Evolutionary conservation across 2,797 vertebrate species (phyloP).

Genomic region (Sebastes minor): DNA sequence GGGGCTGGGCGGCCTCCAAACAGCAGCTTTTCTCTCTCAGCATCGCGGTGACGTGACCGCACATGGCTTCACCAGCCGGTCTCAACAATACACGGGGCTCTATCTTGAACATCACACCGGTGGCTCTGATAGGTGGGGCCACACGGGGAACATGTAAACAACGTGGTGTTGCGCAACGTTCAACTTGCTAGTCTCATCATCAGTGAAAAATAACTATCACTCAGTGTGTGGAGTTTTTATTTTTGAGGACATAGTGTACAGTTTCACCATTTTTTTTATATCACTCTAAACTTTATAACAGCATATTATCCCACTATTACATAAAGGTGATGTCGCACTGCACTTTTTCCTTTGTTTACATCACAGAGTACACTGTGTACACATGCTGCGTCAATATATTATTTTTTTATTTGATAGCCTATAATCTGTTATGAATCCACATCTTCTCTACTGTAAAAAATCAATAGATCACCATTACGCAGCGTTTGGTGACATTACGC

Average conservation of each 20-base stretch:
- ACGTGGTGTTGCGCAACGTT: slow-evolving; percentile 77
- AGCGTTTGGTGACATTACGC: slow-evolving; percentile 57
- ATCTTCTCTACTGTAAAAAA: not conserved
- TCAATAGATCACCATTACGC: slow-evolving; percentile 26
- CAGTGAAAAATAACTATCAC: not conserved
- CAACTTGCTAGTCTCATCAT: not conserved
- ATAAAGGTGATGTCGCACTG: not conserved
- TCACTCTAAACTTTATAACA: not conserved
- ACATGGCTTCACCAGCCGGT: slow-evolving; percentile 51
- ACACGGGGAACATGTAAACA: slow-evolving; percentile 79
- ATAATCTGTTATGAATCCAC: not conserved
- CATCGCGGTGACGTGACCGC: slow-evolving; percentile 69
- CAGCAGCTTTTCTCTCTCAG: slow-evolving; percentile 32
- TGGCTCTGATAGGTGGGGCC: slow-evolving; percentile 77
- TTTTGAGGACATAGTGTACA: not conserved
- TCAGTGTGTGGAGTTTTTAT: not conserved
- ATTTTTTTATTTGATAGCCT: too few species aligned
- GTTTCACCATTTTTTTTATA: not conserved
- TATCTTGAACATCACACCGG: slow-evolving; percentile 71
- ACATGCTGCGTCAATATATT: not conserved
- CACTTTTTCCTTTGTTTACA: not conserved
- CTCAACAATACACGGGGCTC: slow-evolving; percentile 18
- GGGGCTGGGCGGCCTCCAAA: slow-evolving; percentile 60
- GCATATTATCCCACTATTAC: too few species aligned
- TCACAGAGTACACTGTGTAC: not conserved